Percentiles rank a stretch among this genome's conserved stretches.
phyloP scores from a whole-genome alignment of 2,888 invertebrate species.

The Eupithecia insigniata region DNA sequence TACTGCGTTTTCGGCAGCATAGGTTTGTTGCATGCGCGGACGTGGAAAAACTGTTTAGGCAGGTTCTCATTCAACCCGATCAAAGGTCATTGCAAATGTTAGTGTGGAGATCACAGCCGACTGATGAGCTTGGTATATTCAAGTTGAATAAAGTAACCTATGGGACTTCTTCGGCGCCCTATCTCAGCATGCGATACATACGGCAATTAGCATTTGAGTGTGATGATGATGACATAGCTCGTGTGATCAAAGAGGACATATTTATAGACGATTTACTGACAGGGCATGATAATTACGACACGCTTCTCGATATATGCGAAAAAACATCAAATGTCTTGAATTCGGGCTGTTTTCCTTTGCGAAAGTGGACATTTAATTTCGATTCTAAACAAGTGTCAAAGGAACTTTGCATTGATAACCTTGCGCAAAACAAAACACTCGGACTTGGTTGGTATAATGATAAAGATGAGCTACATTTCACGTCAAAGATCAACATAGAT shows the following conservation, averaged over 20 bases:
- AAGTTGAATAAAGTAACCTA: not conserved
- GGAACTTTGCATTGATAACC: not conserved
- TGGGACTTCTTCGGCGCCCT: not conserved
- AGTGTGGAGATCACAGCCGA: not conserved
- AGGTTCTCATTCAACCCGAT: conserved; percentile 13
- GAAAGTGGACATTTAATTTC: not conserved
- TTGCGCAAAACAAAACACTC: not conserved
- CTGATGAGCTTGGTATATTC: not conserved
- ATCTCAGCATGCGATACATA: not conserved
- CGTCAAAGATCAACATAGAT: not conserved
- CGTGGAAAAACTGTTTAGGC: not conserved
- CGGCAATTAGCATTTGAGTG: not conserved
- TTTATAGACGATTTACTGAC: not conserved
- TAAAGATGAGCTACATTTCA: not conserved
- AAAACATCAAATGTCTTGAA: not conserved
- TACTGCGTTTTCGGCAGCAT: conserved; percentile 14
- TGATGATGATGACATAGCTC: not conserved
- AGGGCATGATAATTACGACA: not conserved
- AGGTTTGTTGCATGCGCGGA: conserved; percentile 8
- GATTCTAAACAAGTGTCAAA: no score
- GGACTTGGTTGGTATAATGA: not conserved
- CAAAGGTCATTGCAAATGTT: not conserved
- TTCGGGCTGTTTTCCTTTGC: not conserved
- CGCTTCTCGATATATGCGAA: not conserved
- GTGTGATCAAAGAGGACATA: not conserved